phyloP scores from a whole-genome alignment of 30 jellyfish, hydroid and myxozoan species.

The Pseudorhiza aurosa region DNA sequence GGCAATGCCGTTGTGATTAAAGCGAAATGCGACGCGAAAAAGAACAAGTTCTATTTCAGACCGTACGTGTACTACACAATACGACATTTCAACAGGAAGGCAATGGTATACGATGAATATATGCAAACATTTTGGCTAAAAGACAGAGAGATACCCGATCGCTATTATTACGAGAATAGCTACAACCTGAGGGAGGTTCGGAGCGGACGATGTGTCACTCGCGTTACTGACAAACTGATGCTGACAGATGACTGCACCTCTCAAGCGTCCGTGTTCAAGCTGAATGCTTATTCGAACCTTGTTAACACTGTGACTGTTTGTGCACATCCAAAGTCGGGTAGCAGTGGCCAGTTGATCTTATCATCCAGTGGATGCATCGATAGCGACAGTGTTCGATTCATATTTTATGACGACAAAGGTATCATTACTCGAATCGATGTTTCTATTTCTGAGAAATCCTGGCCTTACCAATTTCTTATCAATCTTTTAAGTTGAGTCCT shows the following conservation, averaged over 20 bases:
- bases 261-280: conserved; percentile 3
- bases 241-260: conserved; percentile 42
- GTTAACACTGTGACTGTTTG: neutral
- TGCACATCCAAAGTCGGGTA: conserved; percentile 7
- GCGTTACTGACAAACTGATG: neutral
- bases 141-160: conserved; percentile 23
- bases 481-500: too few species aligned
- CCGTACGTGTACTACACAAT: conserved; percentile 33
- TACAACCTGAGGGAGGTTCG: conserved; percentile 19
- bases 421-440: too few species aligned
- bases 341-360: neutral
- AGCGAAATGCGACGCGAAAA: neutral
- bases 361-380: neutral
- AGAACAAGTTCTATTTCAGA: conserved; percentile 21
- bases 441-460: too few species aligned
- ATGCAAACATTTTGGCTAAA: neutral
- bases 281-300: neutral
- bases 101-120: neutral
- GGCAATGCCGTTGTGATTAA: conserved; percentile 2
- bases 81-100: conserved; percentile 25
- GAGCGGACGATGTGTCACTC: conserved; percentile 55
- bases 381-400: conserved; percentile 1
- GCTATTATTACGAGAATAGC: conserved; percentile 16
- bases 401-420: conserved; percentile 43
- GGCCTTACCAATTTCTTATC: too few species aligned